Evolutionary conservation across 2,888 invertebrate genomes (phyloP).

Genomic region (Silvanus unidentatus): DNA sequence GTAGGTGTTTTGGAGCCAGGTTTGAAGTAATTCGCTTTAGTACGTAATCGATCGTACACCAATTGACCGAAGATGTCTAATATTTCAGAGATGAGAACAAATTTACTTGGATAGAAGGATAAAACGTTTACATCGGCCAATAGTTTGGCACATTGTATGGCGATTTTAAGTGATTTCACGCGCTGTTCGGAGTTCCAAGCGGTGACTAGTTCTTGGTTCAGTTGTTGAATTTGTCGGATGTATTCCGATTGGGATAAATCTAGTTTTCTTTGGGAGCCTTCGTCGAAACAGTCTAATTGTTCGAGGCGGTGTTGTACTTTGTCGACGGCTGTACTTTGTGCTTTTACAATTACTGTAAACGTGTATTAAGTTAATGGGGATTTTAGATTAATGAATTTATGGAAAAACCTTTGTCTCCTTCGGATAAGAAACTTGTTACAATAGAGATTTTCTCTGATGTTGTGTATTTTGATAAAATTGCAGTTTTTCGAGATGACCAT

Average conservation of each 20-base stretch:
- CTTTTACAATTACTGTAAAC: slow-evolving; percentile 68
- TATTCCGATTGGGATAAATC: slow-evolving; percentile 79
- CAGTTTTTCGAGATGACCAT: slow-evolving; percentile 69
- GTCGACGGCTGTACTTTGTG: slow-evolving; percentile 74
- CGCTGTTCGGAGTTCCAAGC: slow-evolving; percentile 95
- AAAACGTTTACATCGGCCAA: slow-evolving; percentile 83
- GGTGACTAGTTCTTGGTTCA: slow-evolving; percentile 83
- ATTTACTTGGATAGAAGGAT: slow-evolving; percentile 97
- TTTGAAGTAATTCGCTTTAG: slow-evolving; percentile 61
- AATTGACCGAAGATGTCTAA: slow-evolving; percentile 90
- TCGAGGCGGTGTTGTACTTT: slow-evolving; percentile 87
- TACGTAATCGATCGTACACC: slow-evolving; percentile 76
- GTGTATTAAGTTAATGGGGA: neutral
- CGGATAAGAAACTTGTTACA: slow-evolving; percentile 79
- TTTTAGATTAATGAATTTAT: slow-evolving; percentile 8
- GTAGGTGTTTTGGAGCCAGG: slow-evolving; percentile 50
- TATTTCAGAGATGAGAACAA: slow-evolving; percentile 92
- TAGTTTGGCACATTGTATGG: slow-evolving; percentile 93
- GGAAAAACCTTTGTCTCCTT: slow-evolving; percentile 66
- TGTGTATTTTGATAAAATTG: slow-evolving; percentile 85
- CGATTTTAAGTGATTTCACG: slow-evolving; percentile 92
- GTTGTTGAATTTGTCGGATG: slow-evolving; percentile 77
- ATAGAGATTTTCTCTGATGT: slow-evolving; percentile 91
- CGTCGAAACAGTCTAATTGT: slow-evolving; percentile 92
- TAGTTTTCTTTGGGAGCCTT: slow-evolving; percentile 76